Conservation (phyloP, 2,888 invertebrate genomes). For the Amphipoea oculea region DNA sequence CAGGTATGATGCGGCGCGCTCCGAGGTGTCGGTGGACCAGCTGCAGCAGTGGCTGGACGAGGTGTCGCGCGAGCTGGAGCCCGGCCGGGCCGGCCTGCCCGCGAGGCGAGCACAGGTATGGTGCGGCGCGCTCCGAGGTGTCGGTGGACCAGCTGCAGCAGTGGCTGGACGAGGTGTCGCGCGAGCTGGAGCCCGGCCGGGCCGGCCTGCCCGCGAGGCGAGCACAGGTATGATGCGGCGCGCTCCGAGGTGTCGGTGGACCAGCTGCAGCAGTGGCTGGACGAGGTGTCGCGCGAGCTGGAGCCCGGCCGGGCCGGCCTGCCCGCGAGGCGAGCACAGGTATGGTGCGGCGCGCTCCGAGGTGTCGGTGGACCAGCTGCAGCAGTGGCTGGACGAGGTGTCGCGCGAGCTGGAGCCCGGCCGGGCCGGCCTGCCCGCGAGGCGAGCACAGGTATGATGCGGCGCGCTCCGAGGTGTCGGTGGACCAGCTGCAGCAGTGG, state of each 20-base stretch:
- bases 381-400: too few species aligned
- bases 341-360: not conserved
- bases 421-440: not conserved
- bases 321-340: not conserved
- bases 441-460: constrained; percentile 1
- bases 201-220: not conserved
- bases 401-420: not conserved
- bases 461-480: too few species aligned
- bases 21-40: too few species aligned
- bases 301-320: not conserved
- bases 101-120: constrained; percentile 3
- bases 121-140: constrained; percentile 6
- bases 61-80: not conserved
- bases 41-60: too few species aligned
- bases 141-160: too few species aligned
- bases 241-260: too few species aligned
- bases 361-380: too few species aligned
- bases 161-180: too few species aligned
- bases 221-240: not conserved
- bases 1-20: not conserved
- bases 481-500: too few species aligned
- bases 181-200: not conserved
- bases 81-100: not conserved
- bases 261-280: too few species aligned
- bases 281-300: not conserved